A percentile compares a stretch with the other conserved stretches of the same genome.
phyloP scores from a whole-genome alignment of 1,140 invertebrate genomes.

The Atta colombica region DNA sequence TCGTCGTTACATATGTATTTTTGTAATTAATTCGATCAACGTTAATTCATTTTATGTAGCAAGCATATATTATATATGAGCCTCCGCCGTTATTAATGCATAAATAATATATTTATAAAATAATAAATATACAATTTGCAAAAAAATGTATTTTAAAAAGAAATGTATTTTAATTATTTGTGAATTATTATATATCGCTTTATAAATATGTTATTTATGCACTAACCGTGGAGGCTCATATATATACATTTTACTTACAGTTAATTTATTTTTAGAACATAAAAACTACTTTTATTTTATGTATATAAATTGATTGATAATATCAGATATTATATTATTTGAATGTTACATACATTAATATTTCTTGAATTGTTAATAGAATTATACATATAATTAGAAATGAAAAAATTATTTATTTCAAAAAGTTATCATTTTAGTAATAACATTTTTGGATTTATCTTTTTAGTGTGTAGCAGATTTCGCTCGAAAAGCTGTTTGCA shows the following conservation, averaged over 20 bases:
- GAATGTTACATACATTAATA: not conserved
- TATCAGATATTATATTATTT: not conserved
- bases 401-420: not conserved
- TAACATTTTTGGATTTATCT: not conserved
- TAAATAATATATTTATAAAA: too few species aligned
- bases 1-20: not conserved
- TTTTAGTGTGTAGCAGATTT: not conserved
- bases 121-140: too few species aligned
- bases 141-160: too few species aligned
- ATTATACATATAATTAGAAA: not conserved
- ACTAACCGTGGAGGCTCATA: too few species aligned
- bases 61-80: too few species aligned
- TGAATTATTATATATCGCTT: too few species aligned
- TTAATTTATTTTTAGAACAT: too few species aligned
- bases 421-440: conserved; percentile 10
- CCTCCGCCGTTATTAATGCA: too few species aligned
- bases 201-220: too few species aligned
- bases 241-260: too few species aligned
- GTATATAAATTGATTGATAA: not conserved
- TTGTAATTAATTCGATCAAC: not conserved
- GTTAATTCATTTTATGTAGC: not conserved
- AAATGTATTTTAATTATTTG: too few species aligned
- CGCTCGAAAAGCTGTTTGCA: not conserved
- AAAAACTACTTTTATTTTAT: not conserved
- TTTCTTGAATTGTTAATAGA: too few species aligned